A percentile compares a stretch with the other conserved stretches of the same genome.
Evolutionary conservation across 2,113 vertebrate species (phyloP).

Genomic region (Alectura lathami): DNA sequence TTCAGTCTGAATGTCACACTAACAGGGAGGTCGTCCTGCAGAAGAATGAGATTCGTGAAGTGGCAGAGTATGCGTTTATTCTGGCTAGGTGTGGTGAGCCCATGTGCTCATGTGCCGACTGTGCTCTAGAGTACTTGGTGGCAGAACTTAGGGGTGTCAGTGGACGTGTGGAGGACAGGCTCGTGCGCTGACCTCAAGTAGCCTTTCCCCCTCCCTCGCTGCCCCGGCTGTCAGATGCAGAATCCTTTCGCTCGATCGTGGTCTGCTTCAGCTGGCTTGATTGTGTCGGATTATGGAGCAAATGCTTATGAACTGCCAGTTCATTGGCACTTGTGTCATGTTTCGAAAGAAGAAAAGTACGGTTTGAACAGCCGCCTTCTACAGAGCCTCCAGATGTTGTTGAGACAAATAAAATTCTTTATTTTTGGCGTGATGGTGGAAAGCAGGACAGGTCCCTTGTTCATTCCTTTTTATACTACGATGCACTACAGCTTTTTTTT

Average conservation of each 20-base stretch:
- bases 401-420: background rate
- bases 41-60: background rate
- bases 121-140: background rate
- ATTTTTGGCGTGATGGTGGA: background rate
- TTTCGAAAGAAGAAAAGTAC: background rate
- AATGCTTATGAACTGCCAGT: background rate
- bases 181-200: background rate
- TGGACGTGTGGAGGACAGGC: background rate
- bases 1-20: background rate
- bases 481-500: background rate
- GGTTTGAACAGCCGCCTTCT: background rate
- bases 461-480: background rate
- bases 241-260: background rate
- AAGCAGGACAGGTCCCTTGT: background rate
- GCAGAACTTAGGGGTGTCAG: background rate
- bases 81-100: background rate
- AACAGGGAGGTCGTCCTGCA: background rate
- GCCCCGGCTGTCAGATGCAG: background rate
- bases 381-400: background rate
- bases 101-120: background rate
- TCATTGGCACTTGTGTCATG: background rate
- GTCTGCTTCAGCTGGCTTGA: conserved; percentile 6
- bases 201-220: background rate
- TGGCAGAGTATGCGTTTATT: background rate
- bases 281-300: background rate